phyloP scores from a whole-genome alignment of 2,888 invertebrate species.

The Lymantria dispar region DNA sequence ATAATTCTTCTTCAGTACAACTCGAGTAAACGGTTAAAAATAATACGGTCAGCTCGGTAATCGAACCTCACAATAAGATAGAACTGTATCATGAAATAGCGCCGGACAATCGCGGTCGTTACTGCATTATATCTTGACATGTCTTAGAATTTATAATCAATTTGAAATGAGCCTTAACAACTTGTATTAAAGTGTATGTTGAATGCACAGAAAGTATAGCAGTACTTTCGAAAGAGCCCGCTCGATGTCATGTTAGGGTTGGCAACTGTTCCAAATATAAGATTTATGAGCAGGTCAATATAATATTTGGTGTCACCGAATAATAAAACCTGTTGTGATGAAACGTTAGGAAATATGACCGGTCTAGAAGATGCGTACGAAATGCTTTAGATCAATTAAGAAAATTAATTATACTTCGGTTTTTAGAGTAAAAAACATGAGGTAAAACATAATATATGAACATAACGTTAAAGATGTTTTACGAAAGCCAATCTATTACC shows the following conservation, averaged over 20 bases:
- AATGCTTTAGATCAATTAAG: slow-evolving; percentile 1
- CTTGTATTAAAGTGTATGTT: slow-evolving; percentile 21
- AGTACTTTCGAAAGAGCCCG: slow-evolving; percentile 55
- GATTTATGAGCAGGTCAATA: slow-evolving; percentile 13
- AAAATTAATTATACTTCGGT: background rate
- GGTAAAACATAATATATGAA: background rate
- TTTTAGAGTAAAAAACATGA: background rate
- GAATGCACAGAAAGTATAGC: slow-evolving; percentile 35
- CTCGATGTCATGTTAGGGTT: slow-evolving; percentile 35
- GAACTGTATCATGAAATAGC: slow-evolving; percentile 56
- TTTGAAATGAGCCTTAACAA: slow-evolving; percentile 29
- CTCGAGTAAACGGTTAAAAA: background rate
- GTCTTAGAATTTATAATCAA: slow-evolving; percentile 13
- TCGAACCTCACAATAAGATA: slow-evolving; percentile 36
- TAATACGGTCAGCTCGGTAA: slow-evolving; percentile 29
- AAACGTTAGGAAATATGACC: slow-evolving; percentile 1
- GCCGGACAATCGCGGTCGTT: slow-evolving; percentile 52
- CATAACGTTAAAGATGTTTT: background rate
- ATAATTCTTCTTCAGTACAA: slow-evolving; percentile 8
- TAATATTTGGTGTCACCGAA: slow-evolving; percentile 9
- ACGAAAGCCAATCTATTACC: background rate
- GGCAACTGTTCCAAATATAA: slow-evolving; percentile 18
- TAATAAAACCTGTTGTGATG: slow-evolving; percentile 1
- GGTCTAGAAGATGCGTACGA: slow-evolving; percentile 2
- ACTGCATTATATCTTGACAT: slow-evolving; percentile 45